Evolutionary conservation across 2,113 vertebrate species (phyloP).

Genomic region (Zosterops pallidus): DNA sequence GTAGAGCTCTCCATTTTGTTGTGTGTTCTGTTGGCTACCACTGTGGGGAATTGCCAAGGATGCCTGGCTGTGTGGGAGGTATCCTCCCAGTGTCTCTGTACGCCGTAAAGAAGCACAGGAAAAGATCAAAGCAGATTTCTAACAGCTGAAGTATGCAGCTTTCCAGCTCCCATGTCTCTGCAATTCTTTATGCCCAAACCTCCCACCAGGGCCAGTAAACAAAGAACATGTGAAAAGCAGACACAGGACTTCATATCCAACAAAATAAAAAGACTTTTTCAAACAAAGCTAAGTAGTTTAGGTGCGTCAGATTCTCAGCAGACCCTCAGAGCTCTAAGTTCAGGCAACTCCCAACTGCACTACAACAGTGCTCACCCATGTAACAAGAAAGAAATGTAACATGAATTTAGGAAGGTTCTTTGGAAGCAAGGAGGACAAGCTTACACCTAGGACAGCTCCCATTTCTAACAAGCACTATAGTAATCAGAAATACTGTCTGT

Average conservation of each 20-base stretch:
- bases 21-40: neutral
- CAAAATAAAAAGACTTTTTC: neutral
- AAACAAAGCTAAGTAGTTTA: neutral
- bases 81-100: neutral
- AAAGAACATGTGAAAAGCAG: neutral
- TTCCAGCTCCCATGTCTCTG: neutral
- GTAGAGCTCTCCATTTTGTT: neutral
- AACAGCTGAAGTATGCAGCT: neutral
- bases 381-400: neutral
- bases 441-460: neutral
- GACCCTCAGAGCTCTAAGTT: neutral
- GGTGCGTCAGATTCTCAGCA: neutral
- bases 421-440: neutral
- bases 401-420: neutral
- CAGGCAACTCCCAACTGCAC: neutral
- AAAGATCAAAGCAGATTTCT: neutral
- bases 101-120: neutral
- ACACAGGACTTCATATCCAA: rapidly evolving
- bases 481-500: neutral
- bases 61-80: neutral
- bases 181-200: neutral
- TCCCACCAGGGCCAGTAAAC: neutral
- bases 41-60: neutral
- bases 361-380: rapidly evolving
- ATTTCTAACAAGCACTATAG: neutral